Conservation (phyloP, 2,888 invertebrate species). For the Alloscopus bannaensis region DNA sequence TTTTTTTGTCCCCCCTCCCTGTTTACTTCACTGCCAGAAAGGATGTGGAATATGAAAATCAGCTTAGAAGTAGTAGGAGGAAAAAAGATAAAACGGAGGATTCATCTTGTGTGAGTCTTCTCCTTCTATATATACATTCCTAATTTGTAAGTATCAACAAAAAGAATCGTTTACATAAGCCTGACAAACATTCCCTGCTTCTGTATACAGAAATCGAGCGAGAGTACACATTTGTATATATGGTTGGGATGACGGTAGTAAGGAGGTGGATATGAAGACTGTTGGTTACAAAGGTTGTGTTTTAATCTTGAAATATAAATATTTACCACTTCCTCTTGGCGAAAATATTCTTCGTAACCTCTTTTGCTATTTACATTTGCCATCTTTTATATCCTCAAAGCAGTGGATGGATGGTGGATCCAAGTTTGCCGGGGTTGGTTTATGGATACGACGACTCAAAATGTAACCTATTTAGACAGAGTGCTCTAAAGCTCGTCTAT, state of each 20-base stretch:
- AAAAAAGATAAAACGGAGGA: neutral
- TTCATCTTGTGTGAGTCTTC: neutral
- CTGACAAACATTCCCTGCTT: constrained; percentile 46
- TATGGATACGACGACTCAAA: too few species aligned
- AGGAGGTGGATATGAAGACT: too few species aligned
- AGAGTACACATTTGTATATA: too few species aligned
- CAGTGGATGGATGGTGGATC: too few species aligned
- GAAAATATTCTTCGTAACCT: constrained; percentile 13
- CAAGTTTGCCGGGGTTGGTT: too few species aligned
- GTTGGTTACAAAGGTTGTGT: constrained; percentile 47
- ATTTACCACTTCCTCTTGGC: constrained; percentile 49
- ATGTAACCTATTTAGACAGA: too few species aligned
- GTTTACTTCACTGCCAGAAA: too few species aligned
- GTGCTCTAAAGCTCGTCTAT: too few species aligned
- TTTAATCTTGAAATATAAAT: constrained; percentile 59
- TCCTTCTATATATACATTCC: neutral
- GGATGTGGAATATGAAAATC: too few species aligned
- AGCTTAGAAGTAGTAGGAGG: too few species aligned
- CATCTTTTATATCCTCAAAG: too few species aligned
- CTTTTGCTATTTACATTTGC: constrained; percentile 2
- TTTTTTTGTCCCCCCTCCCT: neutral
- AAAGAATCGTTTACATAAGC: constrained; percentile 56
- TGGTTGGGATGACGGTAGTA: too few species aligned
- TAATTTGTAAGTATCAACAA: constrained; percentile 44
- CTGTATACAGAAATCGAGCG: neutral